These are phyloP conservation scores for Anolis sagrei DNA, from an alignment of 2,113 vertebrate species.

Conservation along the genomic window DNA sequence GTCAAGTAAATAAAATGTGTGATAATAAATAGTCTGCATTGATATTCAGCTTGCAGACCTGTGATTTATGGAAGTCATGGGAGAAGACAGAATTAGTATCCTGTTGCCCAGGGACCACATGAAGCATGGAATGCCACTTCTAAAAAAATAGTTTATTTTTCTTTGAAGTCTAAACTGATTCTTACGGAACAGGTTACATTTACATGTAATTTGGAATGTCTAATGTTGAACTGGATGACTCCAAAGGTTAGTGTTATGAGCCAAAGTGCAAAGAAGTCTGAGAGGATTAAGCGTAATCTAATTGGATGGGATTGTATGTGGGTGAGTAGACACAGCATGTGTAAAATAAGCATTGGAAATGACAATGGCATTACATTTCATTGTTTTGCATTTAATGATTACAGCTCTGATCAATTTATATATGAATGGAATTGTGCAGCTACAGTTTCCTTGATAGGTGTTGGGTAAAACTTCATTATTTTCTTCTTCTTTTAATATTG, in stretches of 20 bases:
- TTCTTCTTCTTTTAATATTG: constrained; percentile 11
- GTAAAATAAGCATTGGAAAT: constrained; percentile 44
- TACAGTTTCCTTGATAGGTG: constrained; percentile 30
- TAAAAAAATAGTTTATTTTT: too few species aligned
- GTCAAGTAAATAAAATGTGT: background rate
- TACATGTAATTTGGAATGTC: constrained; percentile 70
- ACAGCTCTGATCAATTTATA: background rate
- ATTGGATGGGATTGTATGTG: constrained; percentile 52
- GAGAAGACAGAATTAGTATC: background rate
- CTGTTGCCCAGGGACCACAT: background rate
- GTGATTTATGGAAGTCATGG: background rate
- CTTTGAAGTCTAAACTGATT: constrained; percentile 50
- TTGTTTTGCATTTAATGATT: constrained; percentile 12
- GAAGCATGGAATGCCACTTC: constrained; percentile 3
- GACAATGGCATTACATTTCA: constrained; percentile 36
- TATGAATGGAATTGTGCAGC: constrained; percentile 19
- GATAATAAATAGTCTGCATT: background rate
- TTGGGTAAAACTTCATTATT: constrained; percentile 16
- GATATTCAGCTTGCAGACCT: background rate
- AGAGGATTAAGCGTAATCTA: constrained; percentile 66
- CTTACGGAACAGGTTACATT: constrained; percentile 63
- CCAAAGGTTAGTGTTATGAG: constrained; percentile 57
- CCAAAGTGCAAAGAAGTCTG: constrained; percentile 67
- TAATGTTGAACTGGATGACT: constrained; percentile 56
- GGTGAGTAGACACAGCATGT: constrained; percentile 53